These are phyloP conservation scores for Toxotes lorentzi DNA, from an alignment of 2,797 vertebrate genomes.

Conservation along the genomic window DNA sequence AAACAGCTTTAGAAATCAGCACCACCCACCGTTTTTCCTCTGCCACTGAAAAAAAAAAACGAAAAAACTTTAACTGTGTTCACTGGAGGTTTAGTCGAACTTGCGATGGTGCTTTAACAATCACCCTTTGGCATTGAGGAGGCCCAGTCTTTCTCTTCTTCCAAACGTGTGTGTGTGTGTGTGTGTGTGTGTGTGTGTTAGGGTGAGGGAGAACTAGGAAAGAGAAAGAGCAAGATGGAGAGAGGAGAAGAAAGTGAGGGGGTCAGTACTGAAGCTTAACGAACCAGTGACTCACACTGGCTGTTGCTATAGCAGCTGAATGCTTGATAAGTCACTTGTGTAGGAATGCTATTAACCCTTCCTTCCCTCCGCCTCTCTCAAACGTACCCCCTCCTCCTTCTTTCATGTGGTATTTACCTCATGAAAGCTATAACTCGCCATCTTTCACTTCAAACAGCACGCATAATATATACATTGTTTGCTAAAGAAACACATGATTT, in stretches of 20 bases:
- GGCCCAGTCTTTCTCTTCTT: conserved; percentile 19
- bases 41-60: conserved; percentile 1
- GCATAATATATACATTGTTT: background rate
- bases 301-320: conserved; percentile 59
- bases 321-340: conserved; percentile 55
- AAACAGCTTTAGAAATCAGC: conserved; percentile 12
- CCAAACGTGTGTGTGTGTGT: background rate
- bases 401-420: conserved; percentile 3
- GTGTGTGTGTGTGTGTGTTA: background rate
- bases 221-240: background rate
- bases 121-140: conserved; percentile 5
- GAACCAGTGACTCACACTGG: conserved; percentile 51
- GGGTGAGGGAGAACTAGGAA: background rate
- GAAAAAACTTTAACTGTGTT: conserved; percentile 25
- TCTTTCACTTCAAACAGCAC: conserved; percentile 12
- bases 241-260: conserved; percentile 19
- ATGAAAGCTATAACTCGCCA: background rate
- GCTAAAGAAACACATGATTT: background rate
- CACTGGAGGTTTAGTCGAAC: conserved; percentile 16
- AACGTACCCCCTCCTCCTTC: background rate
- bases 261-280: conserved; percentile 46
- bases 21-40: background rate
- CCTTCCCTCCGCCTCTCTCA: background rate
- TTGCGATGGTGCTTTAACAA: conserved; percentile 43
- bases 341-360: conserved; percentile 34